A percentile compares a stretch with the other conserved stretches of the same genome.
Evolutionary conservation across 2,888 invertebrate genomes (phyloP).

Genomic region (Bursaphelenchus okinawaensis): DNA sequence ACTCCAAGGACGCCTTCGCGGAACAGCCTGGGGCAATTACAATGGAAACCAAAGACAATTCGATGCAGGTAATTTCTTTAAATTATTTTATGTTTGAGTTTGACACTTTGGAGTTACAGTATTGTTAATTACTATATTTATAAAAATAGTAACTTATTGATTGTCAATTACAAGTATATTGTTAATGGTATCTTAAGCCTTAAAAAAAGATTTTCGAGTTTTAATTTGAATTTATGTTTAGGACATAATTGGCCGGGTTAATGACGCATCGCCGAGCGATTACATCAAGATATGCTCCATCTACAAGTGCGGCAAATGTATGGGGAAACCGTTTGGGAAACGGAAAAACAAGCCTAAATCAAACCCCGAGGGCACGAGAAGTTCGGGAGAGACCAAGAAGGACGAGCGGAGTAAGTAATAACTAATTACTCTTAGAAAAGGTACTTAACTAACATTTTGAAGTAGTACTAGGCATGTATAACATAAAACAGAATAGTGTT

Average conservation of each 20-base stretch:
- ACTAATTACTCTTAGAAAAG: no score
- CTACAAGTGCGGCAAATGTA: constrained; percentile 29
- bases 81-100: not conserved
- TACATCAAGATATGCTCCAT: constrained; percentile 47
- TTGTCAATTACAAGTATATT: no score
- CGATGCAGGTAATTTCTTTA: constrained; percentile 30
- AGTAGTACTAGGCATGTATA: no score
- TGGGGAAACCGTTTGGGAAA: constrained; percentile 9
- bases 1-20: constrained; percentile 43
- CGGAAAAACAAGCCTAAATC: not conserved
- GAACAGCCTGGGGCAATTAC: constrained; percentile 32
- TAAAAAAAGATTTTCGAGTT: no score
- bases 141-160: constrained; percentile 6
- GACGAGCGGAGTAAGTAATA: not conserved
- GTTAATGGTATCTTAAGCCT: no score
- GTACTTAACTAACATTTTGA: no score
- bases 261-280: constrained; percentile 43
- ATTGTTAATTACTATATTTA: no score
- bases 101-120: not conserved
- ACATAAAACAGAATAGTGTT: no score
- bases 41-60: constrained; percentile 41
- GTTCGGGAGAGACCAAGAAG: not conserved
- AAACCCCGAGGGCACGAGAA: not conserved
- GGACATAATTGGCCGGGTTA: constrained; percentile 43
- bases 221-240: no score